Evolutionary conservation across 1,140 invertebrate species (phyloP).

Genomic region (Heterodera schachtii): DNA sequence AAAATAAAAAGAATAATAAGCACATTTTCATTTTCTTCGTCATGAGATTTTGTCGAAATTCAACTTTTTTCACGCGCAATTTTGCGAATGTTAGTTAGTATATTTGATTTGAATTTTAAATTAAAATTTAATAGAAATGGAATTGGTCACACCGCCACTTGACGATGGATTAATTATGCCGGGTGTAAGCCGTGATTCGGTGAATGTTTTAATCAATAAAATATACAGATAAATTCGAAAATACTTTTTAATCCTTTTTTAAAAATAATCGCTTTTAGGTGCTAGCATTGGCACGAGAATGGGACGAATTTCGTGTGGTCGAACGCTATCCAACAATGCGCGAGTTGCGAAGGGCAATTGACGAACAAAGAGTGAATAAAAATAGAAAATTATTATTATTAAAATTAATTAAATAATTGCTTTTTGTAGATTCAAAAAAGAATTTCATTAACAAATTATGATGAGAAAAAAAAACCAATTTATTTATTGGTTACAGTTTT

Average conservation of each 20-base stretch:
- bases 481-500: too few relatives aligned
- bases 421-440: background rate
- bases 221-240: background rate
- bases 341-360: slow-evolving; percentile 76
- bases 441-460: too few relatives aligned
- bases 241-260: too few relatives aligned
- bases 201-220: background rate
- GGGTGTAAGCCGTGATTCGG: slow-evolving; percentile 84
- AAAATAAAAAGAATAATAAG: too few relatives aligned
- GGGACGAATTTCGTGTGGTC: slow-evolving; percentile 81
- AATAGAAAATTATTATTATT: slow-evolving; percentile 7
- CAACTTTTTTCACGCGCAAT: too few relatives aligned
- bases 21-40: too few relatives aligned
- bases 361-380: slow-evolving; percentile 80
- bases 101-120: too few relatives aligned
- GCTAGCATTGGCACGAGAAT: slow-evolving; percentile 78
- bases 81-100: too few relatives aligned
- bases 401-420: background rate
- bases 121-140: slow-evolving; percentile 75
- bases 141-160: slow-evolving; percentile 88
- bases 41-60: too few relatives aligned
- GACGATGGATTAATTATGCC: slow-evolving; percentile 78
- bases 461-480: too few relatives aligned
- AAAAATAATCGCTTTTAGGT: slow-evolving; percentile 66
- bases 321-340: slow-evolving; percentile 85